Evolutionary conservation across 2,888 invertebrate species (phyloP).

Genomic region (Notodonta ziczac): DNA sequence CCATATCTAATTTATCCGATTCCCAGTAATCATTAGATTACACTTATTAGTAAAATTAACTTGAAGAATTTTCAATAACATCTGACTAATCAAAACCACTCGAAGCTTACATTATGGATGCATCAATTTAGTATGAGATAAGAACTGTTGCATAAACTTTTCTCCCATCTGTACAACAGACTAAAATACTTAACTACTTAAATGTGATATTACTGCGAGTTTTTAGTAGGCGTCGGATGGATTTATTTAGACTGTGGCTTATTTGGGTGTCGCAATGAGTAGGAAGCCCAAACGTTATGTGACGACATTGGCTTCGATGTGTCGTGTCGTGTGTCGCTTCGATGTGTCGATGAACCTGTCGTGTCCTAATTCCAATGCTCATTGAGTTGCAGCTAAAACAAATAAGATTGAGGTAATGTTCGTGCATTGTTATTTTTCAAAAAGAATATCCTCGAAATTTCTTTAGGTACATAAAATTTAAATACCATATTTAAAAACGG

Average conservation of each 20-base stretch:
- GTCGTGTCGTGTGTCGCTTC: conserved; percentile 55
- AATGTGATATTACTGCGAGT: conserved; percentile 11
- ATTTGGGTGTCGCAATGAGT: conserved; percentile 32
- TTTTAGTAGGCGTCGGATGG: conserved; percentile 3
- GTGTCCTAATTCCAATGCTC: conserved; percentile 59
- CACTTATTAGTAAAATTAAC: conserved; percentile 42
- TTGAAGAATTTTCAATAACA: conserved; percentile 37
- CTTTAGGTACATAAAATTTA: too few relatives aligned
- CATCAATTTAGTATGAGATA: conserved; percentile 51
- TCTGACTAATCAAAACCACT: conserved; percentile 49
- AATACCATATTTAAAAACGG: too few relatives aligned
- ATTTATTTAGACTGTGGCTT: conserved; percentile 27
- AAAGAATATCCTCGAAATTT: too few relatives aligned
- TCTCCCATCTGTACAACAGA: conserved; percentile 13
- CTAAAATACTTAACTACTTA: conserved; percentile 10
- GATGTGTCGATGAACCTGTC: conserved; percentile 70
- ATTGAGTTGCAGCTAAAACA: conserved; percentile 31
- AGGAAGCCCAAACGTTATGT: conserved; percentile 45
- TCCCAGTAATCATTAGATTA: conserved; percentile 29
- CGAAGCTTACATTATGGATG: conserved; percentile 46
- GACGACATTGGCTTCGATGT: conserved; percentile 51
- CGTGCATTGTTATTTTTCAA: background rate
- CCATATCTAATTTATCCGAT: conserved; percentile 30
- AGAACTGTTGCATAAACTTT: conserved; percentile 48
- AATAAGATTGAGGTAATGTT: conserved; percentile 7